Evolutionary conservation across 2,113 vertebrate species (phyloP).

Genomic region (Ochotona curzoniae): DNA sequence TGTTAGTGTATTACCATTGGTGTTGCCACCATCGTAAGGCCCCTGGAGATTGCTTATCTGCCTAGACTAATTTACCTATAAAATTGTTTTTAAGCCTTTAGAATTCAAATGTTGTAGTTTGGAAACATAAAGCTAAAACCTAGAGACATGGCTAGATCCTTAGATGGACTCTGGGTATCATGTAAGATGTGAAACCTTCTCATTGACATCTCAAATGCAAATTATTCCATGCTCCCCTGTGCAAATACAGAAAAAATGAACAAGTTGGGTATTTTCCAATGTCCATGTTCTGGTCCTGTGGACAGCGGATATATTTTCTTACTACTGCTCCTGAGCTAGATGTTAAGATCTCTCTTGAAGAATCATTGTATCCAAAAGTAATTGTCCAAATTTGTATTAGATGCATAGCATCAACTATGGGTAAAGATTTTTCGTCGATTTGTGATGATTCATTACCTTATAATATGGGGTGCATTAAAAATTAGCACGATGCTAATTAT

Average conservation of each 20-base stretch:
- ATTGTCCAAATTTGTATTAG: background rate
- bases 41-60: background rate
- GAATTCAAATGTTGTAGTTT: background rate
- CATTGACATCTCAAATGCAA: background rate
- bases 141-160: background rate
- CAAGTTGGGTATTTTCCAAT: background rate
- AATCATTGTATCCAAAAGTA: background rate
- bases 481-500: background rate
- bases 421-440: too few species aligned
- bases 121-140: background rate
- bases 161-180: background rate
- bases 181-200: background rate
- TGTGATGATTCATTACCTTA: background rate
- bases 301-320: background rate
- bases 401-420: background rate
- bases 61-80: background rate
- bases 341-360: background rate
- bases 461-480: background rate
- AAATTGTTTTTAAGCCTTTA: background rate
- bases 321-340: background rate
- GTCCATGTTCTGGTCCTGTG: background rate
- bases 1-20: background rate
- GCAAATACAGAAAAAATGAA: background rate
- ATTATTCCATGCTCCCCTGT: background rate
- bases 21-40: background rate